These are phyloP conservation scores for Heteromurus nitidus DNA, from an alignment of 2,888 invertebrate genomes.

Conservation along the genomic window DNA sequence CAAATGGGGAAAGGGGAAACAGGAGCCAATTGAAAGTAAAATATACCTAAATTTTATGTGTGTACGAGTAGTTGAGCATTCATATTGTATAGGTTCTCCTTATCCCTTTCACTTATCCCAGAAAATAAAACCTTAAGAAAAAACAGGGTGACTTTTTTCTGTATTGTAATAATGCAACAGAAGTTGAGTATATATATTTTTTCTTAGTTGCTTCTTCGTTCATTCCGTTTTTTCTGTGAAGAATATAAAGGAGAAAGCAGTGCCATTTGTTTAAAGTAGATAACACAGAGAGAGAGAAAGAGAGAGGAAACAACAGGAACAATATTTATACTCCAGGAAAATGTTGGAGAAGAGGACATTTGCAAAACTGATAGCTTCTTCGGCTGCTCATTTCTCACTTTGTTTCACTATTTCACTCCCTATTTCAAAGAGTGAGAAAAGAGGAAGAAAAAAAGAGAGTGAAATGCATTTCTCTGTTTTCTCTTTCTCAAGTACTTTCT, in stretches of 20 bases:
- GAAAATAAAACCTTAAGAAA: not conserved
- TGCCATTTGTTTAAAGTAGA: constrained; percentile 51
- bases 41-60: constrained; percentile 21
- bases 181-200: constrained; percentile 21
- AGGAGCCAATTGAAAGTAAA: constrained; percentile 26
- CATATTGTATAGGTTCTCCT: not conserved
- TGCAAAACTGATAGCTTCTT: constrained; percentile 53
- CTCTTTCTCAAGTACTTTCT: constrained; percentile 37
- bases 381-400: constrained; percentile 60
- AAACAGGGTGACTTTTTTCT: not conserved
- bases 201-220: constrained; percentile 8
- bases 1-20: not conserved
- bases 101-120: not conserved
- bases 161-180: constrained; percentile 19
- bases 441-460: constrained; percentile 3
- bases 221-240: constrained; percentile 3
- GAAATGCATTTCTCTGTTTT: constrained; percentile 1
- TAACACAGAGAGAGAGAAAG: constrained; percentile 25
- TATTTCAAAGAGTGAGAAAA: not conserved
- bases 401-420: constrained; percentile 23
- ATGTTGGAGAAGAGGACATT: constrained; percentile 36
- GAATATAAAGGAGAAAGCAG: constrained; percentile 53
- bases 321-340: constrained; percentile 29
- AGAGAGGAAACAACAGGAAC: constrained; percentile 7
- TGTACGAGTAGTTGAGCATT: not conserved